phyloP scores from a whole-genome alignment of 2,113 vertebrate species.

The Hystrix brachyura region DNA sequence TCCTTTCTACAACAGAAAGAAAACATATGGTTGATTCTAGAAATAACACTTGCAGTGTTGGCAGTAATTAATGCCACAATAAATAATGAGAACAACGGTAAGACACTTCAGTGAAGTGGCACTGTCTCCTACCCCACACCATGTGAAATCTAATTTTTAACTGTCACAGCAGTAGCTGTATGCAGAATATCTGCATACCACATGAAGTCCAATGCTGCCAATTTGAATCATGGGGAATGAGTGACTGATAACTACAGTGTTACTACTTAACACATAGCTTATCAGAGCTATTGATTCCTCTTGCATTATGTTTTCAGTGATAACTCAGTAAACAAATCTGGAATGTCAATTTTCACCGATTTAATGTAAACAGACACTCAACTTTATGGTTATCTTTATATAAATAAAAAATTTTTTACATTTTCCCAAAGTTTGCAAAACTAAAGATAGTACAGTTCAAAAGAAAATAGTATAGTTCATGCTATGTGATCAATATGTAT shows the following conservation, averaged over 20 bases:
- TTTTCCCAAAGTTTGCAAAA: constrained; percentile 33
- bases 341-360: neutral
- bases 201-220: neutral
- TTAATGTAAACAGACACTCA: neutral
- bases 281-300: neutral
- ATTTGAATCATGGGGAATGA: neutral
- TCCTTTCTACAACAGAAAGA: constrained; percentile 46
- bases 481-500: neutral
- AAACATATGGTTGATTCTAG: constrained; percentile 6
- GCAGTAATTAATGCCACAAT: neutral
- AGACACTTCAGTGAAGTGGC: neutral
- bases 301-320: neutral
- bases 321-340: neutral
- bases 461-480: neutral
- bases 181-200: neutral
- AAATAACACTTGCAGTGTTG: constrained; percentile 38
- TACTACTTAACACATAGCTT: neutral
- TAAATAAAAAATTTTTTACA: neutral
- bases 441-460: neutral
- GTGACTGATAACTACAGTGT: neutral
- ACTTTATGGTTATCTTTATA: constrained; percentile 25
- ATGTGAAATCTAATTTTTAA: constrained; percentile 38
- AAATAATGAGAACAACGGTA: neutral
- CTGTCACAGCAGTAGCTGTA: neutral
- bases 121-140: neutral